Conservation (phyloP, 64 coral and sea anemone species). For the Dendrophyllia cribrosa region DNA sequence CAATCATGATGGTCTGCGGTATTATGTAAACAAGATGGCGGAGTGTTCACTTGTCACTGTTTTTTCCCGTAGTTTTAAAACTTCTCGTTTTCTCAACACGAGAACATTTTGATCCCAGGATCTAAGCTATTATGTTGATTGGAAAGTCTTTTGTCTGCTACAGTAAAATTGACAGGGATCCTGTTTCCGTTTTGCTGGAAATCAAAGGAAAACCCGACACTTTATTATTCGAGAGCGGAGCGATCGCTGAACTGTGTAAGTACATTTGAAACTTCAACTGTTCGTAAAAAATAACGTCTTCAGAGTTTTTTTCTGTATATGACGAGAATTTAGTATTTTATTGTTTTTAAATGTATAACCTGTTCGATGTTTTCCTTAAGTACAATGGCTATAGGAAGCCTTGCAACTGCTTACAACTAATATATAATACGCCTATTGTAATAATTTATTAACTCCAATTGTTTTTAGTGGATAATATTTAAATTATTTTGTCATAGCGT, state of each 20-base stretch:
- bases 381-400: no score
- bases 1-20: slow-evolving; percentile 30
- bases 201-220: slow-evolving; percentile 69
- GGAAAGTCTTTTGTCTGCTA: slow-evolving; percentile 90
- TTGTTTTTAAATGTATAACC: no score
- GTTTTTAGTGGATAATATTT: no score
- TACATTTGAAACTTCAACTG: neutral
- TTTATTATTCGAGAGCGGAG: slow-evolving; percentile 87
- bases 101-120: neutral
- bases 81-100: neutral
- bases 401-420: no score
- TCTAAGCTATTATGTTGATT: slow-evolving; percentile 46
- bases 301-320: neutral
- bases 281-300: neutral
- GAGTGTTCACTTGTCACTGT: neutral
- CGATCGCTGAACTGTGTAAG: slow-evolving; percentile 90
- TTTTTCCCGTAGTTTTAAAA: neutral
- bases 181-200: slow-evolving; percentile 87
- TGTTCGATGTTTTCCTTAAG: no score
- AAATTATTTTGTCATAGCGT: no score
- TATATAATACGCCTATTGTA: no score
- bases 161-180: slow-evolving; percentile 76
- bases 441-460: no score
- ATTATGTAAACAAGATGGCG: slow-evolving; percentile 46
- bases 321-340: no score